A percentile compares a stretch with the other conserved stretches of the same genome.
These are phyloP conservation scores for Trachelus troglodyta DNA, from an alignment of 2,888 invertebrate species.

Conservation along the genomic window DNA sequence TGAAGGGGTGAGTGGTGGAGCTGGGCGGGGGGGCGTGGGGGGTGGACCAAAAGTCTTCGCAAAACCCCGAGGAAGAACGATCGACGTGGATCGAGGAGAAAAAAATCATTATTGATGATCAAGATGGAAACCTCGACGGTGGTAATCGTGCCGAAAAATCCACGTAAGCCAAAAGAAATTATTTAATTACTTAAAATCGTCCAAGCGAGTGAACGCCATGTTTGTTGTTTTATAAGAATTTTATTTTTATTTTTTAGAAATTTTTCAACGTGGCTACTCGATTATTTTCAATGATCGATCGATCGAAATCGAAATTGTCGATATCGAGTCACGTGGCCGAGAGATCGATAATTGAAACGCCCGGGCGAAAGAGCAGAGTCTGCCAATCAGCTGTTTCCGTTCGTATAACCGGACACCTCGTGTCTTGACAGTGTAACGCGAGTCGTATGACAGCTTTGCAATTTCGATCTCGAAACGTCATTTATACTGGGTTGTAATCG, in stretches of 20 bases:
- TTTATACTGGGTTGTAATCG: too few species aligned
- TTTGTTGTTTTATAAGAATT: neutral
- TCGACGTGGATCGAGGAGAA: neutral
- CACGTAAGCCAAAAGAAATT: slow-evolving; percentile 44
- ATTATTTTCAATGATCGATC: neutral
- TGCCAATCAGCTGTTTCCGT: neutral
- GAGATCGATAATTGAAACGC: neutral
- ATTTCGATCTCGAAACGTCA: neutral
- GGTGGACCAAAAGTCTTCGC: neutral
- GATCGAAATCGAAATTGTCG: neutral
- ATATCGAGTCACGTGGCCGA: neutral
- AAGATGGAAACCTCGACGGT: slow-evolving; percentile 48
- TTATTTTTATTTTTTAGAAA: neutral
- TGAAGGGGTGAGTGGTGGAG: slow-evolving; percentile 9
- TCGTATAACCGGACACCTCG: neutral
- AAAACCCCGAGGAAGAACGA: neutral
- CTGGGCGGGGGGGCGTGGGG: neutral
- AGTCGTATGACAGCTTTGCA: neutral
- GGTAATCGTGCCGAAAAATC: slow-evolving; percentile 42
- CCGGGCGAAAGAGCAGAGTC: neutral
- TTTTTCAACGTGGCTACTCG: neutral
- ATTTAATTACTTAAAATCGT: neutral
- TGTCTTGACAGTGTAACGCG: neutral
- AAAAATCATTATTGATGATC: slow-evolving; percentile 10
- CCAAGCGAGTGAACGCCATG: neutral